Base-by-base conservation (phyloP, 2,888 invertebrate genomes). In the Bombyx huttoni region DNA sequence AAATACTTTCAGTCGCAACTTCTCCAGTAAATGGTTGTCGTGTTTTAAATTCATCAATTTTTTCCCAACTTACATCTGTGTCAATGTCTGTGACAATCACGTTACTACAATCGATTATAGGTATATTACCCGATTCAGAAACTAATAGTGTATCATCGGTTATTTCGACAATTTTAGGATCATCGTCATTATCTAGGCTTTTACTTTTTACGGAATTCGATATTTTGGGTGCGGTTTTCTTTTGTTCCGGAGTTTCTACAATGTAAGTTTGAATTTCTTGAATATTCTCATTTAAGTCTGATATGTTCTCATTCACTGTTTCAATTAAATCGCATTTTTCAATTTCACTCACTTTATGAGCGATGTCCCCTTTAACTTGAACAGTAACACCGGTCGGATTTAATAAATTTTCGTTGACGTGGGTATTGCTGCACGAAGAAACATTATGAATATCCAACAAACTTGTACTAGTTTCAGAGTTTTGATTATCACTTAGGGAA, bases 11-110 rank as follows among this genome's bases (percentile, higher is more conserved):
- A 48, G 74, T 78, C 51, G 78, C 73, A 52, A 75, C 50, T 59
- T 78, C 72, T 58, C 76, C 67, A 33, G 69, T 55, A 53, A 69
- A 53, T n/a, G 56, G 48, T 24, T 53, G 50, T 10, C 63, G 54
- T 49, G 69, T 63, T 47, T 71, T 61, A 47, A 90, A 64, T 45
- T 89, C 86, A 50, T 82, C 78, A 0, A 86, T 77, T 59, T 81
- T 81, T 67, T 91, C 92, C 87, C 90, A 90, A 62, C 92, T 91
- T 46, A 89, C 75, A 59, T 92, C 92, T 0, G 91, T 90, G 53
- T 92, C 92, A 24, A 89, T 91, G 73, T 93, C 93, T 46, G 91
- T 89, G 12, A 94, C 85, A 34, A 92, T 71, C 10, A 90, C 84
- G 62, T 85, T 85, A 62, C 77, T 85, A 55, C 78, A 82, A 53